Percentiles rank a stretch among this genome's conserved stretches.
These are phyloP conservation scores for Dipodomys merriami DNA, from an alignment of 2,113 vertebrate genomes.

Conservation along the genomic window DNA sequence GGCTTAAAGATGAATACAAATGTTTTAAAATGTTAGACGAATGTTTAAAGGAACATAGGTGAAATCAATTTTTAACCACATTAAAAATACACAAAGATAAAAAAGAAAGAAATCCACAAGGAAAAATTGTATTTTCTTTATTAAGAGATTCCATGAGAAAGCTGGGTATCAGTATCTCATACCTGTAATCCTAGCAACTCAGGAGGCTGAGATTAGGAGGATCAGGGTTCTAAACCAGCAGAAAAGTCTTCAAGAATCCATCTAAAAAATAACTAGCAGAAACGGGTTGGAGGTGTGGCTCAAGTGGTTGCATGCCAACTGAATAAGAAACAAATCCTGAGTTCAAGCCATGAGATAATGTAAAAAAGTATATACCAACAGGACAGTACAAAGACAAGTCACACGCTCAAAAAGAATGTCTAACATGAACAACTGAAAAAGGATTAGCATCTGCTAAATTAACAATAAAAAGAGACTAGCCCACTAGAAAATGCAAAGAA, in stretches of 20 bases:
- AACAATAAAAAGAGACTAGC: neutral
- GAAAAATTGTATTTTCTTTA: neutral
- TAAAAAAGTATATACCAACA: too few relatives aligned
- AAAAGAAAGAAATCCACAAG: neutral
- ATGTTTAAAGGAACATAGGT: neutral
- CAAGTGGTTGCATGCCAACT: too few relatives aligned
- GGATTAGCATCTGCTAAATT: neutral
- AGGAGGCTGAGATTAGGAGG: too few relatives aligned
- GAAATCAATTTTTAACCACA: too few relatives aligned
- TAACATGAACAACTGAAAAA: neutral
- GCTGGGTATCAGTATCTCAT: too few relatives aligned
- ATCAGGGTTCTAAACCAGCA: too few relatives aligned
- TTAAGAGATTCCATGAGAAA: neutral
- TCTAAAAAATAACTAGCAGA: too few relatives aligned
- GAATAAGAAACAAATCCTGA: too few relatives aligned
- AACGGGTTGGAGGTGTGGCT: too few relatives aligned
- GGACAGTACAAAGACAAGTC: neutral
- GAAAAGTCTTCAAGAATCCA: too few relatives aligned
- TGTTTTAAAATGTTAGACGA: neutral
- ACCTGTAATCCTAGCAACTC: too few relatives aligned
- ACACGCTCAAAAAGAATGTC: neutral
- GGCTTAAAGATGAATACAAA: constrained; percentile 1
- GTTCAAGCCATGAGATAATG: too few relatives aligned
- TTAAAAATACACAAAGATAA: neutral
- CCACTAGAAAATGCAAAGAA: neutral